Evolutionary conservation across 1,140 invertebrate species (phyloP), one percentile per base, ranked within the genome.

Genomic region (Oscheius sp.): DNA sequence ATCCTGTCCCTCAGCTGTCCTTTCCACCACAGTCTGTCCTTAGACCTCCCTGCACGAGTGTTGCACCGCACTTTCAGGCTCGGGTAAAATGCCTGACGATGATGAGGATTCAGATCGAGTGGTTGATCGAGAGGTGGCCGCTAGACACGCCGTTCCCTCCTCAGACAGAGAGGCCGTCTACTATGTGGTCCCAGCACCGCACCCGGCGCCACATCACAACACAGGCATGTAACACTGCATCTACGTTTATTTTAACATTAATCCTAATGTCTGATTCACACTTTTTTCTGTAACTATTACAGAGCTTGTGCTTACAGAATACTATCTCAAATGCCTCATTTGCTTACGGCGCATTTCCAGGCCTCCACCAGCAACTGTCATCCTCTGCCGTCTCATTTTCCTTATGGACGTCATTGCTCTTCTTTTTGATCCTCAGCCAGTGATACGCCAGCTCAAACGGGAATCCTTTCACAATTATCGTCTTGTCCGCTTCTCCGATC

Each of bases 91-190:
- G 4, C 10, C 15, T 0, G 32, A 38, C 36, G 61, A 36, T 63
- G 36, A 34, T 32, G 32, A 34, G 32, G 36, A 63, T 36, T 63
- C 36, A 63, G 61, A 38, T 63, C 32, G 61, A 7, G 61, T 26
- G 7, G 28, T 34, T 10, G 15, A 45, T 45, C 15, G 15, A 45
- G n/a, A n/a, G n/a, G n/a, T n/a, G n/a, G n/a, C n/a, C n/a, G n/a
- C n/a, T n/a, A n/a, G 49, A 55, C 49, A 55, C 15, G 49, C 49
- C 7, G 49, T 55, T n/a, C 42, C 42, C 42, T 45, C 42, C 61
- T 63, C 61, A 29, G 18, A 7, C 61, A 7, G 15, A 18, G 26
- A 63, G 32, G 61, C 32, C 10, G 61, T 32, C 7, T 36, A 38
- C 29, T 42, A n/a, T 26, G 36, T 63, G 26, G 61, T 7, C 10